Conservation (phyloP, 1,140 invertebrate species). For the Aphis gossypii region DNA sequence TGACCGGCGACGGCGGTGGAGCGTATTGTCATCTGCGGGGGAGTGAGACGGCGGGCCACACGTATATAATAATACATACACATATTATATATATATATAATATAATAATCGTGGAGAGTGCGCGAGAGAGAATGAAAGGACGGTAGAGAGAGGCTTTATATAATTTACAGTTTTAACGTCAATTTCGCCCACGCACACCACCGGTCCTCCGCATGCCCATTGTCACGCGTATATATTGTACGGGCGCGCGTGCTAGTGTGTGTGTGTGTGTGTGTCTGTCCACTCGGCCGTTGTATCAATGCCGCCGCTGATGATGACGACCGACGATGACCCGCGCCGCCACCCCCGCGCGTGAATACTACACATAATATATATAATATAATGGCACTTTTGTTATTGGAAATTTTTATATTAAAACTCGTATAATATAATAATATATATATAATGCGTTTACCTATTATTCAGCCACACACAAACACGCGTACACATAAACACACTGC, state of each 20-base stretch:
- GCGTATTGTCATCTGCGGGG: conserved; percentile 31
- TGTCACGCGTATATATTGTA: conserved; percentile 1
- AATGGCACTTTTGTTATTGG: conserved; percentile 29
- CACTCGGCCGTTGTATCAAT: not conserved
- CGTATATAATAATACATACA: not conserved
- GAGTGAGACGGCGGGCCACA: not conserved
- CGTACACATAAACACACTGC: not conserved
- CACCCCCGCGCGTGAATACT: not conserved
- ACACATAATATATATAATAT: not conserved
- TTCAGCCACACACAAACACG: not conserved
- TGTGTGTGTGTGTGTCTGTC: not conserved
- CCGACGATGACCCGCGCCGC: not conserved
- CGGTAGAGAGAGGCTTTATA: not conserved
- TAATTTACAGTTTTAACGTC: conserved; percentile 58
- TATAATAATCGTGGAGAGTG: not conserved
- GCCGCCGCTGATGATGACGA: conserved; percentile 15
- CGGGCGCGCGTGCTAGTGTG: not conserved
- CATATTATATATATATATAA: too few species aligned
- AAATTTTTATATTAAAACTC: conserved; percentile 28
- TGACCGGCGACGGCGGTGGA: not conserved
- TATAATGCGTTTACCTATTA: not conserved
- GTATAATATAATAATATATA: not conserved
- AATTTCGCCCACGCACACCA: conserved; percentile 50
- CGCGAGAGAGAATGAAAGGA: not conserved
- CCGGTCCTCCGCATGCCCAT: conserved; percentile 24